Base-by-base conservation (phyloP, 1,140 invertebrate species). In the Anastrepha ludens region DNA sequence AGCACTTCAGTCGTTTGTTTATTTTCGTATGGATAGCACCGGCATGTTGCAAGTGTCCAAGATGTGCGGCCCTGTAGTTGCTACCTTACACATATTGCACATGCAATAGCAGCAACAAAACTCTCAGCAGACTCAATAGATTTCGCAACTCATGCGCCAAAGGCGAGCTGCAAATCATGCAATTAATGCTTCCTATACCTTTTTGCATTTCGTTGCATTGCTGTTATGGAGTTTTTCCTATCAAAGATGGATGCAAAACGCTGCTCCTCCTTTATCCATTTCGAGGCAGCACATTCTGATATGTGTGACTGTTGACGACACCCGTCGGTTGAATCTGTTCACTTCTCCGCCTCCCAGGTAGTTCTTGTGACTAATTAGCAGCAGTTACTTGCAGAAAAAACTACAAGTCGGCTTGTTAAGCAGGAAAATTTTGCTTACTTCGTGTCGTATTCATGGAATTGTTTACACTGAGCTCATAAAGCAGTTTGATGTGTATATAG, bases 161-260 rank as follows among this genome's bases (percentile, higher is more conserved):
- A 44, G 39, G 44, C 29, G 44, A 74, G 39, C 15, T 74, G 67
- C 39, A 74, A 74, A 44, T 74, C 67, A 74, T 74, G 67, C 67
- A 41, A 74, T 74, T 74, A 41, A 74, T 74, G 67, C 15, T 47
- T 74, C 67, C 39, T 15, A 47, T 15, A 44, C 1, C 15, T 74
- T 74, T 4, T 17, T 55, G 50, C 11, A 29, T 55, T 55, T 55
- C 11, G 50, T 55, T 55, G 50, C 50, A 11, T 29, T 29, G 29
- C 29, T 29, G 29, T 29, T 29, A 55, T 55, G 6, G 50, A 17
- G 13, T 74, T 74, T 74, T 74, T 74, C 67, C 13, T 3, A 4
- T 41, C 41, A 17, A 6, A 44, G 13, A 15, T 15, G 67, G 13
- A 15, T 15, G 67, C 67, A 13, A 3, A 17, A n/a, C 11, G 8